A percentile compares a stretch with the other conserved stretches of the same genome.
phyloP scores from a whole-genome alignment of 1,140 invertebrate species.

The Diploscapter pachys region DNA sequence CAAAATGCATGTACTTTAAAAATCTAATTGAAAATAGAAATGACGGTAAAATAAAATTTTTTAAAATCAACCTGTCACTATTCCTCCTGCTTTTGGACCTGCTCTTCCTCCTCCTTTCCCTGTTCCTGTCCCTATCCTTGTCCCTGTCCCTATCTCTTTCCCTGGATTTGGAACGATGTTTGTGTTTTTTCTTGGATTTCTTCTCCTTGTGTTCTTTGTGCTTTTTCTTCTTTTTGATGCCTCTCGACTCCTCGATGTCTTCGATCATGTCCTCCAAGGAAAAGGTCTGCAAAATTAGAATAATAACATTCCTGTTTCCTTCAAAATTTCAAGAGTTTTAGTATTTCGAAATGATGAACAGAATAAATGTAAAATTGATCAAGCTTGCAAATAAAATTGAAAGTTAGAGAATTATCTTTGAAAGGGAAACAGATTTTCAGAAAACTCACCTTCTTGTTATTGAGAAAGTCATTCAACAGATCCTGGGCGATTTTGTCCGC shows the following conservation, averaged over 20 bases:
- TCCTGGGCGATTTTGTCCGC: too few relatives aligned
- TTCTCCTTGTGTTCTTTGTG: conserved; percentile 6
- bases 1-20: background rate
- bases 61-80: background rate
- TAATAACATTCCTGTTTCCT: too few relatives aligned
- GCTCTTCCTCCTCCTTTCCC: background rate
- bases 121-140: conserved; percentile 14
- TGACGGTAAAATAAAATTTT: background rate
- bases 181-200: background rate
- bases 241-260: background rate
- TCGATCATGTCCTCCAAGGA: too few relatives aligned
- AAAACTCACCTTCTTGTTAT: too few relatives aligned
- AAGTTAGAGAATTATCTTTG: too few relatives aligned
- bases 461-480: too few relatives aligned
- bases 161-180: conserved; percentile 17
- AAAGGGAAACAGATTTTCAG: too few relatives aligned
- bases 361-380: too few relatives aligned
- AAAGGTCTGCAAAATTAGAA: too few relatives aligned
- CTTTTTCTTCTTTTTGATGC: conserved; percentile 7
- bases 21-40: background rate
- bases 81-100: background rate
- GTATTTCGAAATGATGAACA: too few relatives aligned
- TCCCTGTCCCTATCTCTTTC: conserved; percentile 10
- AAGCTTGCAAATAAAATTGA: too few relatives aligned
- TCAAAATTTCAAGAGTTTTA: too few relatives aligned